phyloP scores from a whole-genome alignment of 2,888 invertebrate genomes.

The Sphinx pinastri region DNA sequence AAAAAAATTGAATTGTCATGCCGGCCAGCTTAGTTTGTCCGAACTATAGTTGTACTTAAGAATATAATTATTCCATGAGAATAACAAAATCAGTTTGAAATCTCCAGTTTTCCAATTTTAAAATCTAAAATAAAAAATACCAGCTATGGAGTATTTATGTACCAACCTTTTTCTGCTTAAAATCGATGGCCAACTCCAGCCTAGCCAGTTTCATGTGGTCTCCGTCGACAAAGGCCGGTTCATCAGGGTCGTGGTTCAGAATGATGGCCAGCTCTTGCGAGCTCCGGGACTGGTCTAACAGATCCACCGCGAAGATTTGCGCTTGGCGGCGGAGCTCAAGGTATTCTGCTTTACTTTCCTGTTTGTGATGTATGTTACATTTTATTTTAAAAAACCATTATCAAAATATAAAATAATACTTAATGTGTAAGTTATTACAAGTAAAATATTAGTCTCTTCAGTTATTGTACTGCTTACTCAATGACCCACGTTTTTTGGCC shows the following conservation, averaged over 20 bases:
- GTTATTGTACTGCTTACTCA: too few species aligned
- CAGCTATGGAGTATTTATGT: neutral
- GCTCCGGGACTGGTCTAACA: slow-evolving; percentile 95
- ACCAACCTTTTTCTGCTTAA: slow-evolving; percentile 95
- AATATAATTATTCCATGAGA: too few species aligned
- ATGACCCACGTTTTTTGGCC: neutral
- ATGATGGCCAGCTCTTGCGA: slow-evolving; percentile 97
- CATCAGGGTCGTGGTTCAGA: slow-evolving; percentile 94
- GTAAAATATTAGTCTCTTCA: too few species aligned
- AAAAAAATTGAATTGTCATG: too few species aligned
- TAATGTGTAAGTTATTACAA: too few species aligned
- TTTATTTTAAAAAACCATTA: neutral
- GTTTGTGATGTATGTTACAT: neutral
- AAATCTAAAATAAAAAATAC: neutral
- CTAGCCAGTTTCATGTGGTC: slow-evolving; percentile 93
- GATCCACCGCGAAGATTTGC: slow-evolving; percentile 95
- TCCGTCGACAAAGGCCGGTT: slow-evolving; percentile 88
- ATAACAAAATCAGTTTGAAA: too few species aligned
- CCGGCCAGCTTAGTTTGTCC: too few species aligned
- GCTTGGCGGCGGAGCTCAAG: slow-evolving; percentile 92
- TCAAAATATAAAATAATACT: too few species aligned
- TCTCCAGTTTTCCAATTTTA: neutral
- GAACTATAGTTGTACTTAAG: too few species aligned
- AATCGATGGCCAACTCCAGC: slow-evolving; percentile 95
- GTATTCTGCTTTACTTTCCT: slow-evolving; percentile 96